Conservation (phyloP, 2,888 invertebrate genomes). For the Drosophila silvestris region DNA sequence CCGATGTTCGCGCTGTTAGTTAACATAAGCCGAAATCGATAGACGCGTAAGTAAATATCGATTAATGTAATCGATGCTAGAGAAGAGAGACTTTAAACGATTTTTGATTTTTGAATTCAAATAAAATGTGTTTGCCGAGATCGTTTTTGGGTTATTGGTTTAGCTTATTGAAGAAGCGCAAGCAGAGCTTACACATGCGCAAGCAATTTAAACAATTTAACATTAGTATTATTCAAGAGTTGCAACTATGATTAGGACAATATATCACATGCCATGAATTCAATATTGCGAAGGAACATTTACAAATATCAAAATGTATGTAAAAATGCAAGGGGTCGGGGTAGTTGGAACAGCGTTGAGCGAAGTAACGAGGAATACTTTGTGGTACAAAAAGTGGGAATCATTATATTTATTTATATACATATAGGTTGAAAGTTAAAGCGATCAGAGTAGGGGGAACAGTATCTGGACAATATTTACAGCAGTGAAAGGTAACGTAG, state of each 20-base stretch:
- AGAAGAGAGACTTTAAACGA: neutral
- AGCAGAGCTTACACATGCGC: constrained; percentile 38
- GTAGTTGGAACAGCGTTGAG: constrained; percentile 30
- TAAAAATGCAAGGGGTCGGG: constrained; percentile 23
- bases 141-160: neutral
- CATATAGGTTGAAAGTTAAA: constrained; percentile 55
- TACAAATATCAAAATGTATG: constrained; percentile 34
- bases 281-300: constrained; percentile 37
- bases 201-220: constrained; percentile 21
- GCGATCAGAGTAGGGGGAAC: constrained; percentile 41
- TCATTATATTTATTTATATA: constrained; percentile 22
- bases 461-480: constrained; percentile 67
- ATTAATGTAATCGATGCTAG: neutral
- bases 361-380: constrained; percentile 18
- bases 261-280: constrained; percentile 54
- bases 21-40: constrained; percentile 41
- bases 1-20: constrained; percentile 19
- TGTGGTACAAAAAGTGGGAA: constrained; percentile 35
- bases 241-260: constrained; percentile 35
- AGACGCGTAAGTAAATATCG: neutral
- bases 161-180: neutral
- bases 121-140: neutral
- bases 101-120: neutral
- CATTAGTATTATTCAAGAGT: neutral
- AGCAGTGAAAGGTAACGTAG: constrained; percentile 58